Base-by-base conservation (phyloP, 2,797 vertebrate species). In the Semotilus atromaculatus region DNA sequence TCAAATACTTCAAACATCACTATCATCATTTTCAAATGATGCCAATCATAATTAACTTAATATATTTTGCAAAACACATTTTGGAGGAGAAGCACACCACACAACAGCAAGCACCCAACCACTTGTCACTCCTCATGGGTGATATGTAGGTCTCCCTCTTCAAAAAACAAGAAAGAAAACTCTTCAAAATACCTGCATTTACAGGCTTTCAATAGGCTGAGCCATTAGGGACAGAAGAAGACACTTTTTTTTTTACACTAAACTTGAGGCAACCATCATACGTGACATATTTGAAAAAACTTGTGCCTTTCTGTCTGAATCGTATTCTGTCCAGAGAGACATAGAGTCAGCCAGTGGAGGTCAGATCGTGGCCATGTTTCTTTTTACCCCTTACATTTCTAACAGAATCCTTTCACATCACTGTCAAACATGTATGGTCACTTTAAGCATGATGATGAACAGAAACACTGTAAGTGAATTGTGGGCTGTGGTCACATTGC, bases 101-200 rank as follows among this genome's bases (percentile, higher is more conserved):
- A 53, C 16, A 18, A 79, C 9, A 10, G 26, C 64, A 14, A 14
- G 43, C 45, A 48, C 11, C 43, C 40, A 34, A 38, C 38, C 14
- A 78, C 34, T 36, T 66, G 23, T 83, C 76, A 68, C 48, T 86
- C 80, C 7, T 70, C 62, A 43, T 64, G 9, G 26, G 79, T 36
- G 38, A 90, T 88, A 90, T 88, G 73, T 87, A 85, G 76, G 83
- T 90, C 87, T 92, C 66, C 72, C n/a, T 87, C 66, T 83, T 16
- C 62, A 78, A 36, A 81, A 19, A 87, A 45, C 85, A 76, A 80
- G 60, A 29, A 84, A 31, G 84, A 81, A 77, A 48, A 18, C 21
- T 68, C 26, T 78, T 77, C 79, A 85, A 72, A 85, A 83, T 78
- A 84, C 64, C 86, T 85, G 86, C 87, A 90, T 88, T 85, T 85